A percentile compares a stretch with the other conserved stretches of the same genome.
These are phyloP conservation scores for Leptinotarsa peninsularis DNA, from an alignment of 2,888 invertebrate genomes.

Conservation along the genomic window DNA sequence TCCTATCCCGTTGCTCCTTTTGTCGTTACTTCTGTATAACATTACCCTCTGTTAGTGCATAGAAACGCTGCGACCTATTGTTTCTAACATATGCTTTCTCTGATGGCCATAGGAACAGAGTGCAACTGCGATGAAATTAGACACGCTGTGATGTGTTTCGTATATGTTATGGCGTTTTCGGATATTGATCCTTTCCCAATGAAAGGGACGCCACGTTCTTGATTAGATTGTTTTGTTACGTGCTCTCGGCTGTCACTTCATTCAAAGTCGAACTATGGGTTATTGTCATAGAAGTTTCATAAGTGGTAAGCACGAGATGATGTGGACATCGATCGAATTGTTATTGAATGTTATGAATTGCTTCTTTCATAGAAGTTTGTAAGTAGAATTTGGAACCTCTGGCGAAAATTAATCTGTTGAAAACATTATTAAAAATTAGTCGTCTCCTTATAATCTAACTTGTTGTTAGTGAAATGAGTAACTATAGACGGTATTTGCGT, in stretches of 20 bases:
- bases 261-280: not conserved
- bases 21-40: slow-evolving; percentile 18
- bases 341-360: too few relatives aligned
- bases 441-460: too few relatives aligned
- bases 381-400: too few relatives aligned
- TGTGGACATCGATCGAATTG: not conserved
- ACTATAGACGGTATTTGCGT: too few relatives aligned
- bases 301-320: not conserved
- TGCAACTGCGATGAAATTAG: slow-evolving; percentile 25
- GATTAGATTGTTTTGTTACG: slow-evolving; percentile 25
- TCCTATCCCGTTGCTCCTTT: slow-evolving; percentile 7
- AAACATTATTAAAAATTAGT: too few relatives aligned
- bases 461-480: too few relatives aligned
- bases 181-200: slow-evolving; percentile 21
- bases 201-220: slow-evolving; percentile 7
- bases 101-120: slow-evolving; percentile 1
- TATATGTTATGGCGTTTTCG: slow-evolving; percentile 23
- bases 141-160: slow-evolving; percentile 23
- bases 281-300: too few relatives aligned
- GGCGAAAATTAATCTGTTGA: too few relatives aligned
- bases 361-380: too few relatives aligned
- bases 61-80: slow-evolving; percentile 16
- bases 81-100: slow-evolving; percentile 20
- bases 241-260: not conserved
- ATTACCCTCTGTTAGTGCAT: slow-evolving; percentile 13